Base-by-base conservation (phyloP, 1,140 invertebrate species). In the Panonychus citri region DNA sequence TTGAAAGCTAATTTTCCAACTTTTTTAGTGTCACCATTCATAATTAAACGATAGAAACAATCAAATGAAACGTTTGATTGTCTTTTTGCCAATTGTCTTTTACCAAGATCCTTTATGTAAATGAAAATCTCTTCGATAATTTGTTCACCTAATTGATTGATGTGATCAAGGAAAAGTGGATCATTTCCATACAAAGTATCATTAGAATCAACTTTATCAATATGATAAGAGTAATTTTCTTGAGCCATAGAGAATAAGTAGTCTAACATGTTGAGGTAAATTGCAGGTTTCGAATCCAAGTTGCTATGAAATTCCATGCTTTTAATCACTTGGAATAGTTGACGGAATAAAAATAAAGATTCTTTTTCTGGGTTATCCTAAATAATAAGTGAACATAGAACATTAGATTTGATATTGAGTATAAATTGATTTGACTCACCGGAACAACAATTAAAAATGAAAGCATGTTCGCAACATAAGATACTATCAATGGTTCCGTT, bases 171-270 rank as follows among this genome's bases (percentile, higher is more conserved):
- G 24, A 51, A 51, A 13, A 13, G 10, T 27, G 24, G 10, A 30
- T 27, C 12, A 27, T 51, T 8, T 0, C 87, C 88, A 68, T 94
- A 94, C n/a, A 95, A 69, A 51, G 78, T 75, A 68, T 95, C 88
- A 69, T 95, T 95, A 2, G 88, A 88, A 66, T 93, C 81, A 53
- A 94, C 85, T 77, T 80, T 76, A 57, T 82, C 79, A 55, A 89
- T 75, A 63, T 83, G 80, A 68, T 89, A 88, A 1, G 78, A 76
- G 71, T 85, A 89, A 50, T 67, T 73, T 63, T 86, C 82, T 67
- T 86, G 83, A 21, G 75, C 75, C 64, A 79, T 74, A 15, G 79
- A 75, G 42, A 78, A 78, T 5, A 90, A 69, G 56, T 86, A 70
- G 64, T 83, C 78, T 3, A 91, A 66, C 4, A 81, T 77, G 62